Evolutionary conservation across 2,888 invertebrate genomes (phyloP).

Genomic region (Tromatobia lineatoria): DNA sequence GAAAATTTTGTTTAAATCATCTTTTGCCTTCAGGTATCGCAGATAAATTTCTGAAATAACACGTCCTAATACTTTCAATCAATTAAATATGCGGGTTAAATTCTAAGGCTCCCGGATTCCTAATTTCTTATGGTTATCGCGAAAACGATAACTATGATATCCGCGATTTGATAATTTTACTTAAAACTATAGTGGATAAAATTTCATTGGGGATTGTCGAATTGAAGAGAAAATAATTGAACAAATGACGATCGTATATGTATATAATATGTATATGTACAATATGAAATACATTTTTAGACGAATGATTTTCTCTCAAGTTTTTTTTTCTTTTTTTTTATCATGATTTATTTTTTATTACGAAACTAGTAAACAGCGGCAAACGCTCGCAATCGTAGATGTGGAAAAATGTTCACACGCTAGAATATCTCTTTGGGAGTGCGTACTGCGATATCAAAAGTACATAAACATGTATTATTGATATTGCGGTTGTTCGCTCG

Average conservation of each 20-base stretch:
- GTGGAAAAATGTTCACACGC: conserved; percentile 35
- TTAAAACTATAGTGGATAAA: neutral
- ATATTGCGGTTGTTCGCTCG: neutral
- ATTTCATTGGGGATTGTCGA: neutral
- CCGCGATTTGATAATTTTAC: neutral
- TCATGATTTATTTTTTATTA: neutral
- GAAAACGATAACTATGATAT: no score
- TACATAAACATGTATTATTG: neutral
- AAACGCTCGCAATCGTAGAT: conserved; percentile 41
- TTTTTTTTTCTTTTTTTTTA: neutral
- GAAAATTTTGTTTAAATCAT: no score
- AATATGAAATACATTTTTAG: conserved; percentile 49
- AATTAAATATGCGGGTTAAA: no score
- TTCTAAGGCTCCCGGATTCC: no score
- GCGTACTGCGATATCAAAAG: conserved; percentile 27
- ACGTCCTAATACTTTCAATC: no score
- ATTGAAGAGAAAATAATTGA: neutral
- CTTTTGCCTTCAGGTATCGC: no score
- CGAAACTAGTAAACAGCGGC: conserved; percentile 44
- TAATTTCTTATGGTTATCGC: no score
- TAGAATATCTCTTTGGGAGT: conserved; percentile 57
- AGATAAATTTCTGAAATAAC: no score
- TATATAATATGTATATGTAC: conserved; percentile 55
- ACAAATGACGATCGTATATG: conserved; percentile 12
- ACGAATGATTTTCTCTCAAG: conserved; percentile 21